Evolutionary conservation across 2,113 vertebrate genomes (phyloP).

Genomic region (Coracopsis vasa): DNA sequence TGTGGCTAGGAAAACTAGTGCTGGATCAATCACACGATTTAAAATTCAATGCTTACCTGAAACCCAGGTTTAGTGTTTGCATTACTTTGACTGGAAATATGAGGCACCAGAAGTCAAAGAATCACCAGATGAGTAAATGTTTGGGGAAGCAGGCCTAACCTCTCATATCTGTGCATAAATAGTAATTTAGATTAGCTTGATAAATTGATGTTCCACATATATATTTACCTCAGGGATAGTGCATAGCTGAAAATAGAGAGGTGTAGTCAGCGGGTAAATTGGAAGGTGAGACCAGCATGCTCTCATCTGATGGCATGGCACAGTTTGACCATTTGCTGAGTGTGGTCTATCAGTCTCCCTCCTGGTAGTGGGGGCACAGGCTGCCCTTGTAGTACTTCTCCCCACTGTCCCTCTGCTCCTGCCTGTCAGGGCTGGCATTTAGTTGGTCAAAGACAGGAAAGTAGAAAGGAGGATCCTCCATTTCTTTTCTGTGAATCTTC

Average conservation of each 20-base stretch:
- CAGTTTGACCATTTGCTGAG: no score
- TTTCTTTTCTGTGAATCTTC: neutral
- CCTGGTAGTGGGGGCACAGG: no score
- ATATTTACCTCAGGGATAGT: neutral
- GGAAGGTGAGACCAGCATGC: neutral
- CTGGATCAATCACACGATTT: neutral
- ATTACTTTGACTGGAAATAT: neutral
- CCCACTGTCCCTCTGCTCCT: rapidly evolving
- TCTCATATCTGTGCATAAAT: neutral
- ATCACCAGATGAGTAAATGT: neutral
- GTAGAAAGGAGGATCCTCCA: neutral
- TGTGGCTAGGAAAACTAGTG: neutral
- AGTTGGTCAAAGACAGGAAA: neutral
- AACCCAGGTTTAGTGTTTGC: neutral
- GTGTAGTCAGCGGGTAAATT: rapidly evolving
- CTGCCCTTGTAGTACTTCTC: neutral
- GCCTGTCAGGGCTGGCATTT: neutral
- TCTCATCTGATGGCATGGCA: neutral
- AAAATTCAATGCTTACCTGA: neutral
- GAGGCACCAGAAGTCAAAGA: neutral
- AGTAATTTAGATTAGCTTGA: neutral
- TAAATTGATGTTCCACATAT: neutral
- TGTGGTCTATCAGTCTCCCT: rapidly evolving
- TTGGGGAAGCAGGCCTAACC: neutral
- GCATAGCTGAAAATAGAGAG: neutral